A percentile compares a stretch with the other conserved stretches of the same genome.
These are phyloP conservation scores for Calidris pygmaea DNA, from an alignment of 2,113 vertebrate genomes.

Conservation along the genomic window DNA sequence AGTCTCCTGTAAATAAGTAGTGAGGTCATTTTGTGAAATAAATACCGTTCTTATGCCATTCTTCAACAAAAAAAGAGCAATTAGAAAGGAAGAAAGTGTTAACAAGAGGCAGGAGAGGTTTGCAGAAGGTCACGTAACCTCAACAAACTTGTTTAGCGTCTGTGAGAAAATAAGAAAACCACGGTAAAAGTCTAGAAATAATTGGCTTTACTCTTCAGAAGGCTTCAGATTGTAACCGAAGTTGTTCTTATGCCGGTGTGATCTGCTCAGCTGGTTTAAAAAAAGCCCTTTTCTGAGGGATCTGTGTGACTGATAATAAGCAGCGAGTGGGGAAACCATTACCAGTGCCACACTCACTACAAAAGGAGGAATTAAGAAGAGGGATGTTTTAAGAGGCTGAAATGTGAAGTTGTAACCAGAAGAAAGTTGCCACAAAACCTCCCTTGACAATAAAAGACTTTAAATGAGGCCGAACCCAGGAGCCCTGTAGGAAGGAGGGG, in stretches of 20 bases:
- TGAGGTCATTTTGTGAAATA: background rate
- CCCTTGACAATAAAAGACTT: background rate
- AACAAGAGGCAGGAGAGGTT: background rate
- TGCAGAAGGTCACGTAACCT: background rate
- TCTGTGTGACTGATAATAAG: background rate
- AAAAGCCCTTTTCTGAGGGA: background rate
- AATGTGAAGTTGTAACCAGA: background rate
- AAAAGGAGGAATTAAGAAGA: background rate
- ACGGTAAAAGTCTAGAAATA: background rate
- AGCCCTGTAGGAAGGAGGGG: fast-evolving
- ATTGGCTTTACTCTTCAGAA: background rate
- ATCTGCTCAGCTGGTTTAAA: background rate
- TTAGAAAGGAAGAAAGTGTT: background rate
- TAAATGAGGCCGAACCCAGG: background rate
- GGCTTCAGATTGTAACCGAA: background rate
- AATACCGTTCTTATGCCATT: background rate
- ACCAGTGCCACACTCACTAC: background rate
- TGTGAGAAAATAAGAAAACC: background rate
- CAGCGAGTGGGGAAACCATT: background rate
- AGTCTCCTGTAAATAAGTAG: background rate
- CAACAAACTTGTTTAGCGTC: background rate
- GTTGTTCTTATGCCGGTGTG: background rate
- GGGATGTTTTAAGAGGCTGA: background rate
- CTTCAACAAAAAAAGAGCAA: background rate
- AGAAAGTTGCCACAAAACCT: background rate